phyloP scores from a whole-genome alignment of 2,797 vertebrate genomes.

The Moxostoma hubbsi region DNA sequence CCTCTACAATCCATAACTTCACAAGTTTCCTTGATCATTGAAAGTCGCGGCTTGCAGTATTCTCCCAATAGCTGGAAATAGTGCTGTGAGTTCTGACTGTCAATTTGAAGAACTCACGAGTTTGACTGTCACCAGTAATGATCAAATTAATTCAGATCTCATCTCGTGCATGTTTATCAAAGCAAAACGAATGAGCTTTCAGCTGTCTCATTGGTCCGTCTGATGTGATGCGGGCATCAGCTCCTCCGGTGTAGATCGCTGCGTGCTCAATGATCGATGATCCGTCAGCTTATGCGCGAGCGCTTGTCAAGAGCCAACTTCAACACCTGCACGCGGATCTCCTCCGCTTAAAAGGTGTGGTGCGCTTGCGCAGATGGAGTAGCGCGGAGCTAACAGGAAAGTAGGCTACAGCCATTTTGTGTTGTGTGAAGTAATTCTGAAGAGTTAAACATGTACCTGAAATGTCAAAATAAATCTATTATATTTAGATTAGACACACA shows the following conservation, averaged over 20 bases:
- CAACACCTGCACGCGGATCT: constrained; percentile 71
- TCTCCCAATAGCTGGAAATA: constrained; percentile 16
- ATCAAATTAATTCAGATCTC: constrained; percentile 24
- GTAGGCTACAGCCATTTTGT: constrained; percentile 75
- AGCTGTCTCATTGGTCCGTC: neutral
- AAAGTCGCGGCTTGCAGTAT: constrained; percentile 1
- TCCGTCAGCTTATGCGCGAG: constrained; percentile 62
- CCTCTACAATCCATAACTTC: constrained; percentile 68
- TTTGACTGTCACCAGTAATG: neutral
- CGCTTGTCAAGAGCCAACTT: constrained; percentile 62
- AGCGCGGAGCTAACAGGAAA: neutral
- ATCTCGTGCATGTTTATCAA: constrained; percentile 2
- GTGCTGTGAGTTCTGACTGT: neutral
- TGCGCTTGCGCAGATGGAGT: constrained; percentile 75
- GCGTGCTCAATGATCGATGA: constrained; percentile 61
- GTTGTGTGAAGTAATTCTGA: constrained; percentile 32
- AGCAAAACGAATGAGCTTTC: neutral
- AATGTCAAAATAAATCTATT: neutral
- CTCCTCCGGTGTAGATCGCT: constrained; percentile 57
- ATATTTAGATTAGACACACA: too few species aligned
- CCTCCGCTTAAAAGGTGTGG: constrained; percentile 72
- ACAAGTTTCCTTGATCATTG: constrained; percentile 25
- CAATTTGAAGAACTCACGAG: neutral
- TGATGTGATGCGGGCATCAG: constrained; percentile 17
- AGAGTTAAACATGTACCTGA: neutral